Conservation (phyloP, 1,140 invertebrate species). For the Hydropsyche tenuis region DNA sequence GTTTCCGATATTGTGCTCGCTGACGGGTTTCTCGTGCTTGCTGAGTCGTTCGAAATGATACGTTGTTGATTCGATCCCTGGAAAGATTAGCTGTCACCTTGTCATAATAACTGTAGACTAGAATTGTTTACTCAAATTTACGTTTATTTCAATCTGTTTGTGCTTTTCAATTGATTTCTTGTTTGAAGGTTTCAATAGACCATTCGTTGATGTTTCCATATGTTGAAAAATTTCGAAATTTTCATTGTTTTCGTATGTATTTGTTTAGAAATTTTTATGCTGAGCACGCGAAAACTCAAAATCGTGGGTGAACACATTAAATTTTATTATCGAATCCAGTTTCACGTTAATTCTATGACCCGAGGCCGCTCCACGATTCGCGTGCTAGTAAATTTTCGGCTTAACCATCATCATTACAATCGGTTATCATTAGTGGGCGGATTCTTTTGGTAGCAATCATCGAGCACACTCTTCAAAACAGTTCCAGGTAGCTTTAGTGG, state of each 20-base stretch:
- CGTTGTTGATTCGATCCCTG: too few species aligned
- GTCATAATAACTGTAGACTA: too few species aligned
- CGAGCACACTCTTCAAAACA: neutral
- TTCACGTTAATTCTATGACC: constrained; percentile 31
- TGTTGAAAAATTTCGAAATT: too few species aligned
- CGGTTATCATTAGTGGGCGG: neutral
- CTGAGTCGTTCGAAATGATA: too few species aligned
- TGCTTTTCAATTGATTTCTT: too few species aligned
- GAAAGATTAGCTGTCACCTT: too few species aligned
- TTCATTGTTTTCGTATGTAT: neutral
- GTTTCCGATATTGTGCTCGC: neutral
- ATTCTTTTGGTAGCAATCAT: constrained; percentile 18
- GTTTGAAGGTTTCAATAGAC: neutral
- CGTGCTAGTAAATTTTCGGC: constrained; percentile 25
- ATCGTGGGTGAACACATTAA: constrained; percentile 26
- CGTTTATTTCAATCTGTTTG: too few species aligned
- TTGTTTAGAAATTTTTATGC: neutral
- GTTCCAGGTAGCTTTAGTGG: too few species aligned
- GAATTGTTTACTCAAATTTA: too few species aligned
- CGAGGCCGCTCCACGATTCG: constrained; percentile 9
- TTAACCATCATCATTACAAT: neutral
- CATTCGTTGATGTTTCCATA: neutral
- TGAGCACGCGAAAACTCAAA: neutral
- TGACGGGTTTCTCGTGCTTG: too few species aligned
- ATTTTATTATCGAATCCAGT: constrained; percentile 34